Evolutionary conservation across 1,140 invertebrate genomes (phyloP), one percentile per base, ranked within the genome.

Genomic region (Listronotus bonariensis): DNA sequence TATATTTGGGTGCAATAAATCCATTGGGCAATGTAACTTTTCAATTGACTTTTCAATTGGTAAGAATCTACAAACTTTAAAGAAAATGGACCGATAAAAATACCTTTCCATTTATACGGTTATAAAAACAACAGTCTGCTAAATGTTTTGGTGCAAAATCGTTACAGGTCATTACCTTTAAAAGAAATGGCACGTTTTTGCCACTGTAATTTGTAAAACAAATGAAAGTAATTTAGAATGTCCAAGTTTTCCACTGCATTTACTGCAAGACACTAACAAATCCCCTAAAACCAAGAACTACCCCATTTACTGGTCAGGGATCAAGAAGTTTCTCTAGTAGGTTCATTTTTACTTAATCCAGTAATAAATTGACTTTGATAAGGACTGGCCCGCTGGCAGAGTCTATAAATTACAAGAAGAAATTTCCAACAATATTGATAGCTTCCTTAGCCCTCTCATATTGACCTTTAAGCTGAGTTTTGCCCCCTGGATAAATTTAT

Each of bases 391-490:
- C 20, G 58, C 51, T 31, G 42, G 62, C 62, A 36, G 11, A 57
- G 11, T 65, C 52, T 56, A 65, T 65, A 65, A 65, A 65, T 65
- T 65, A 65, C 54, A 51, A 51, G 5, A 36, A 41, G 62, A 65
- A 63, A 65, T 65, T 65, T 65, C 62, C 46, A 65, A 65, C 62
- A 65, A 65, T 65, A 65, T 65, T 65, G 62, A 65, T 65, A 65
- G 62, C 62, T 56, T 57, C 62, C 38, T 65, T 53, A 43, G 62
- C 43, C 62, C 62, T 57, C 54, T 65, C 57, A 57, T 56, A 65
- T 65, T 65, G 62, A 65, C 62, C 62, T 65, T 57, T 65, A 65
- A 65, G 62, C 54, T 57, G 62, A 57, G 34, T 65, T 52, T 41
- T 57, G 54, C 32, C 61, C 61, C 20, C 40, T 8, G 38, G 54